Evolutionary conservation across 2,797 vertebrate genomes (phyloP), one percentile per base, ranked within the genome.

Genomic region (Dendrocincla tyrannina): DNA sequence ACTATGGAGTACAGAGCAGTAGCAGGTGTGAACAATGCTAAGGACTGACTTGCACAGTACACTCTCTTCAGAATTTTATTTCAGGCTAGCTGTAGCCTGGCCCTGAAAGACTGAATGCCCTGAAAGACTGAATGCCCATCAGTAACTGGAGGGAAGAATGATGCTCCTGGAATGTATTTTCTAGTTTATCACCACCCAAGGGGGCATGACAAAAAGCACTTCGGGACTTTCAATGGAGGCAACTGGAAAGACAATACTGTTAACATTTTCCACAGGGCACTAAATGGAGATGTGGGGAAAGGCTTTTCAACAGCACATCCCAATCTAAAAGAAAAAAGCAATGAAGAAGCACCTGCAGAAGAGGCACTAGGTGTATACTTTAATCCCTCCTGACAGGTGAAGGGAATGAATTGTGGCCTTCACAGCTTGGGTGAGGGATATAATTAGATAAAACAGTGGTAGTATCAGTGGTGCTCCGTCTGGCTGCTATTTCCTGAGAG

Each of bases 371-470:
- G 60, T 67, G 44, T 44, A 68, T 80, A 68, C 13, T 88, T 85
- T 72, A 92, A 83, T 91, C 75, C 41, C 42, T 88, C 25, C 44
- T 91, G 85, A 89, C 60, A 88, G 56, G 16, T 79, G 87, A 79
- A 85, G 56, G 16, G 44, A 77, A 59, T 53, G 37, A 88, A 83
- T 30, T 80, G 72, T 91, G 83, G 46, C 50, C 60, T 75, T 88
- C 88, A 35, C 7, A 9, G 66, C 46, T 64, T 70, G 63, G 18
- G 28, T 79, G 30, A 79, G 41, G 24, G 52, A 82, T 55, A 83
- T 56, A 93, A 95, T 96, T 95, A 82, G 63, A 82, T 69, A 76
- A 93, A 94, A 55, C 77, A 44, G 55, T 59, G 69, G 69, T 68
- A 37, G 30, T 17, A 59, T 52, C 78, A 91, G 53, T 5, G 2